A percentile compares a stretch with the other conserved stretches of the same genome.
phyloP scores from a whole-genome alignment of 2,113 vertebrate species.

The Gambusia holbrooki region DNA sequence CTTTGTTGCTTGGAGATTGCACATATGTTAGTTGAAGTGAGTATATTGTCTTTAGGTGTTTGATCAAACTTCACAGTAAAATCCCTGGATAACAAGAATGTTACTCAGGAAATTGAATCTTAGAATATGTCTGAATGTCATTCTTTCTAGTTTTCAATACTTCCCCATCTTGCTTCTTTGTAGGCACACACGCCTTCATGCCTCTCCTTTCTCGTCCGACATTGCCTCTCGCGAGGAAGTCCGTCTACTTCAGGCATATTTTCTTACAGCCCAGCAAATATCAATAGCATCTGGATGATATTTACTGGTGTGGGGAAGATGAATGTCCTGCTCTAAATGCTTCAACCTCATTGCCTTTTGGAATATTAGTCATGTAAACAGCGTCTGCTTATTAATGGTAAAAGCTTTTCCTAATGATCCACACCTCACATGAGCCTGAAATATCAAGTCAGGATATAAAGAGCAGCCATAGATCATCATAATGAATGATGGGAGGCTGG shows the following conservation, averaged over 20 bases:
- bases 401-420: constrained; percentile 80
- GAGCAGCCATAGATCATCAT: constrained; percentile 76
- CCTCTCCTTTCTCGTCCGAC: constrained; percentile 11
- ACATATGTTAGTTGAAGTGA: too few relatives aligned
- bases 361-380: constrained; percentile 78
- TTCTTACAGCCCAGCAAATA: constrained; percentile 54
- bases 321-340: constrained; percentile 69
- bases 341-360: constrained; percentile 73
- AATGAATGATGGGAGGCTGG: constrained; percentile 73
- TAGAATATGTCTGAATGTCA: not conserved
- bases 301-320: constrained; percentile 77
- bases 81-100: too few relatives aligned
- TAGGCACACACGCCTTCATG: not conserved
- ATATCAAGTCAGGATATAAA: constrained; percentile 77
- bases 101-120: not conserved
- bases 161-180: not conserved
- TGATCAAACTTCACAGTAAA: too few relatives aligned
- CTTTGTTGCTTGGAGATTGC: too few relatives aligned
- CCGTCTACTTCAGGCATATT: constrained; percentile 33
- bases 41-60: too few relatives aligned
- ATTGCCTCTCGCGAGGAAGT: constrained; percentile 26
- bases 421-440: constrained; percentile 76
- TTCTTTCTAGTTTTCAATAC: not conserved
- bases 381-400: constrained; percentile 77
- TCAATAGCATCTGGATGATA: constrained; percentile 67